phyloP scores from a whole-genome alignment of 2,888 invertebrate genomes.

The Blastobasis lacticolella region DNA sequence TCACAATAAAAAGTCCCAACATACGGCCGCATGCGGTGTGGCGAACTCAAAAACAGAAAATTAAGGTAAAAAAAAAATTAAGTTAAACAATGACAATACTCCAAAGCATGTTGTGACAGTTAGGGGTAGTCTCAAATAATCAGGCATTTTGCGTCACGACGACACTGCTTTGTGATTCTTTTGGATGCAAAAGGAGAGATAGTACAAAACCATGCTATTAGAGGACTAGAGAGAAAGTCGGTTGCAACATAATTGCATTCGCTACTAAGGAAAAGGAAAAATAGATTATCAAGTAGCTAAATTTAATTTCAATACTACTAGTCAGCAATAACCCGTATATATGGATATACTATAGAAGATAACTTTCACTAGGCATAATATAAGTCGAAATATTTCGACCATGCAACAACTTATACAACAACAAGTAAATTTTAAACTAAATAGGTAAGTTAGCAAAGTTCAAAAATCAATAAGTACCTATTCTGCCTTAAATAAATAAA shows the following conservation, averaged over 20 bases:
- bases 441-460: no score
- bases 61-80: background rate
- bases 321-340: no score
- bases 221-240: constrained; percentile 22
- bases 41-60: constrained; percentile 47
- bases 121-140: background rate
- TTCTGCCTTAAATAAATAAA: no score
- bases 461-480: no score
- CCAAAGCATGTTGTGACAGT: background rate
- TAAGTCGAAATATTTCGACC: no score
- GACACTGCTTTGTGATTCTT: constrained; percentile 7
- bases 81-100: background rate
- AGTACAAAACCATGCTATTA: constrained; percentile 28
- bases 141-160: constrained; percentile 2
- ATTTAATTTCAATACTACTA: background rate
- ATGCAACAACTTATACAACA: no score
- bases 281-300: background rate
- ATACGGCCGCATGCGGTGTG: constrained; percentile 52
- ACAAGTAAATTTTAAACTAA: no score
- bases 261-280: background rate
- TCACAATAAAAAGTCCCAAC: constrained; percentile 33
- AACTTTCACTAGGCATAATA: no score
- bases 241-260: constrained; percentile 1
- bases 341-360: no score
- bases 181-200: background rate